Percentiles rank a stretch among this genome's conserved stretches.
Evolutionary conservation across 2,888 invertebrate species (phyloP).

Genomic region (Phrixothrix hirtus): DNA sequence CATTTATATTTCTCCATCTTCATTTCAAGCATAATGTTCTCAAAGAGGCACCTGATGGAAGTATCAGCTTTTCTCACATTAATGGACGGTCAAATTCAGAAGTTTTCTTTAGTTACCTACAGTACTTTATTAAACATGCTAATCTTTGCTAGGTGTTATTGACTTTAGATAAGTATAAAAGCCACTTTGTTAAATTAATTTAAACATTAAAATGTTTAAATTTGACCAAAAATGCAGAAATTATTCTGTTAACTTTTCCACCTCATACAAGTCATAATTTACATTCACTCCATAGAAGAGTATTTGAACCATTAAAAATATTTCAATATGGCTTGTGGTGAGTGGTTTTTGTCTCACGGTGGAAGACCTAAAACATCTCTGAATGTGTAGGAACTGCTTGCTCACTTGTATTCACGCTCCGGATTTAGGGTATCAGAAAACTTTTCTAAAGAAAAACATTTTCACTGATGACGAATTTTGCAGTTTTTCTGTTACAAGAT

Average conservation of each 20-base stretch:
- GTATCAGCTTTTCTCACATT: slow-evolving; percentile 2
- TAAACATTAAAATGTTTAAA: neutral
- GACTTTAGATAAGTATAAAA: slow-evolving; percentile 7
- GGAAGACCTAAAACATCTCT: slow-evolving; percentile 2
- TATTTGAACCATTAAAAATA: slow-evolving; percentile 7
- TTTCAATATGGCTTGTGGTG: neutral
- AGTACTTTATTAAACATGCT: slow-evolving; percentile 4
- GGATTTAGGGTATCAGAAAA: slow-evolving; percentile 4
- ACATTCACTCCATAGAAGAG: slow-evolving; percentile 2
- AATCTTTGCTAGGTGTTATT: slow-evolving; percentile 3
- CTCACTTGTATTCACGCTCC: slow-evolving; percentile 1
- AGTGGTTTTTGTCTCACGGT: slow-evolving; percentile 1
- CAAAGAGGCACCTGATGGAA: slow-evolving; percentile 5
- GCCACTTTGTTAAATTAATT: too few relatives aligned
- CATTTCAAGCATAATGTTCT: slow-evolving; percentile 5
- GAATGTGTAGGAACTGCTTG: slow-evolving; percentile 2
- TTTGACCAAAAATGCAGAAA: slow-evolving; percentile 1
- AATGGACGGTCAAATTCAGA: slow-evolving; percentile 9
- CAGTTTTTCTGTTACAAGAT: neutral
- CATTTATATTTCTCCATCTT: slow-evolving; percentile 6
- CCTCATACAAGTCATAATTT: slow-evolving; percentile 2
- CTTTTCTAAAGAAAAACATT: neutral
- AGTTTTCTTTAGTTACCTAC: slow-evolving; percentile 3
- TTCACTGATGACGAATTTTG: slow-evolving; percentile 1
- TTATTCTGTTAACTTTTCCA: slow-evolving; percentile 5